Evolutionary conservation across 2,888 invertebrate species (phyloP), one percentile per base, ranked within the genome.

Genomic region (Anthoptus insignis): DNA sequence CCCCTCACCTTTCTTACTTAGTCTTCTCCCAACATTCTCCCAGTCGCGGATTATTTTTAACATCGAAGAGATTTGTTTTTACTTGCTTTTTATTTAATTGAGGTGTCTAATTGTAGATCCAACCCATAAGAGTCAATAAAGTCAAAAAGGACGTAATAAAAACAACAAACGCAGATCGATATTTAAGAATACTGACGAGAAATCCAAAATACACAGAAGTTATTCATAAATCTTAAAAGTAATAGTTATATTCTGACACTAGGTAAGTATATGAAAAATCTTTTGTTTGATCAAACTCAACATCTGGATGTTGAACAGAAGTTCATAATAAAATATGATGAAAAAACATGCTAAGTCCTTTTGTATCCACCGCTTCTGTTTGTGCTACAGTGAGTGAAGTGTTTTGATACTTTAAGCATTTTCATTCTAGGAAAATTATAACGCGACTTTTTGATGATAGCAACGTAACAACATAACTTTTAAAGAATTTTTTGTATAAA

Each of bases 311-410:
- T 83, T 88, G 87, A 89, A 87, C 91, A 93, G 91, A 89, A 92
- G 91, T 92, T 93, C 91, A 93, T 93, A 91, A 91, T 91, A 91
- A 91, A 91, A 90, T 90, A 91, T 89, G 85, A 89, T 85, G 88
- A 92, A 92, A 90, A 93, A 91, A 91, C 91, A 88, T 86, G 88
- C 86, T 89, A 91, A 92, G 91, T 92, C 93, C 90, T 91, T 90
- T 92, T 91, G 93, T 91, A 91, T 89, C 87, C 88, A 86, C 88
- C 84, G 90, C 84, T 83, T 82, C 82, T 86, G 81, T 87, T 82
- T 88, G 83, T 81, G 72, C 69, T 76, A 61, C 75, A 68, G 64
- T 67, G 77, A 72, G 54, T 69, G 58, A 79, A 69, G 42, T 27
- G 39, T 83, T 76, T 91, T 89, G 89, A 89, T 89, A 86, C 83